Evolutionary conservation across 2,113 vertebrate genomes (phyloP).

Genomic region (Python bivittatus): DNA sequence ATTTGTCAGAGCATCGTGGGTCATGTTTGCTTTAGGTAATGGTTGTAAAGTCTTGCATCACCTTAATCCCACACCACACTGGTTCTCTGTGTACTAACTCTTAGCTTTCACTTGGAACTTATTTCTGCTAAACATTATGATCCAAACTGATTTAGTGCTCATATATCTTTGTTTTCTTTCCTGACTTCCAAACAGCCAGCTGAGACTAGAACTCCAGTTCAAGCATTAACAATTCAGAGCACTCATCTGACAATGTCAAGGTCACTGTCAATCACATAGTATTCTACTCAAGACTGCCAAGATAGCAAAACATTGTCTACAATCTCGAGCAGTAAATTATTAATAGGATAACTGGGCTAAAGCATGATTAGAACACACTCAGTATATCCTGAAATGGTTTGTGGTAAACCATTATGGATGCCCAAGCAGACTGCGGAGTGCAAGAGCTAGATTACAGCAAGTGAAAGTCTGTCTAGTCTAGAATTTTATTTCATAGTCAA

Average conservation of each 20-base stretch:
- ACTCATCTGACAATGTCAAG: not conserved
- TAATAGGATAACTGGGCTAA: not conserved
- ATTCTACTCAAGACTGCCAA: conserved; percentile 11
- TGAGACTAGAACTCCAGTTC: not conserved
- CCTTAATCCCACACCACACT: not conserved
- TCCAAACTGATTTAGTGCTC: not conserved
- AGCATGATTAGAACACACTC: not conserved
- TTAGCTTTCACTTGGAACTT: not conserved
- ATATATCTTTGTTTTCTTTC: not conserved
- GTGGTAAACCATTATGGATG: not conserved
- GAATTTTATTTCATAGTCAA: not conserved
- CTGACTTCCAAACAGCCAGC: not conserved
- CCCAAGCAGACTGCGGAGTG: not conserved
- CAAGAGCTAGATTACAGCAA: not conserved
- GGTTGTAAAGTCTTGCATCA: not conserved
- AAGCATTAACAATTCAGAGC: not conserved
- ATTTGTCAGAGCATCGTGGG: not conserved
- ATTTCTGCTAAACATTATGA: not conserved
- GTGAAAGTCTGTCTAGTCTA: not conserved
- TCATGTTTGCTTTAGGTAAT: not conserved
- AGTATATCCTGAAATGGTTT: not conserved
- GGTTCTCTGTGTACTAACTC: not conserved
- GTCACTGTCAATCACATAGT: not conserved
- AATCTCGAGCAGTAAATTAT: conserved; percentile 6
- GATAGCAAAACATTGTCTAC: not conserved